phyloP scores from a whole-genome alignment of 2,113 vertebrate species.

The Spheniscus mendiculus region DNA sequence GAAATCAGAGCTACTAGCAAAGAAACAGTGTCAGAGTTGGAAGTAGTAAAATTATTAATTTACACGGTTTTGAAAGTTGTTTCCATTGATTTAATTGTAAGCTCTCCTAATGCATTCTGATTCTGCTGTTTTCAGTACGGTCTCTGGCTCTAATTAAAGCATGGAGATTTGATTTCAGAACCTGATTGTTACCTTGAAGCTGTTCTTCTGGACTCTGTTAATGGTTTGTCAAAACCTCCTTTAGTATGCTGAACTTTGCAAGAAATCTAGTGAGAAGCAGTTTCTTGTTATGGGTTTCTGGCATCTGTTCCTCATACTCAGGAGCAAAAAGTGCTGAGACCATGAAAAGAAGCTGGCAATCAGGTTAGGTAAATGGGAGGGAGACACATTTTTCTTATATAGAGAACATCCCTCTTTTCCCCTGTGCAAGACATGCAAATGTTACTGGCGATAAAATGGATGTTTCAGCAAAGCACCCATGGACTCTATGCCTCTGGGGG shows the following conservation, averaged over 20 bases:
- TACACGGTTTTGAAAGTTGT: neutral
- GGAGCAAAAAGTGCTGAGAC: slow-evolving; percentile 16
- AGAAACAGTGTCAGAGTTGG: neutral
- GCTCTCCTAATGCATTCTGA: neutral
- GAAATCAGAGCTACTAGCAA: neutral
- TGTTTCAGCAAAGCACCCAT: neutral
- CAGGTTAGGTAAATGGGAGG: neutral
- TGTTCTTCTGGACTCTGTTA: slow-evolving; percentile 29
- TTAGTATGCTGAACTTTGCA: neutral
- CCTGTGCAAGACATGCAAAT: neutral
- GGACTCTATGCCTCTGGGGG: neutral
- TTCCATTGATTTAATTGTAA: neutral
- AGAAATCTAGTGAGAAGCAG: neutral
- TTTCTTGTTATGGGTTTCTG: slow-evolving; percentile 21
- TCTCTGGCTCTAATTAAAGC: slow-evolving; percentile 8
- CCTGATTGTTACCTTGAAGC: slow-evolving; percentile 1
- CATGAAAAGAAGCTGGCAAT: slow-evolving; percentile 22
- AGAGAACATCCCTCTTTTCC: neutral
- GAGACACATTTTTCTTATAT: neutral
- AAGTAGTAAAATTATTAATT: neutral
- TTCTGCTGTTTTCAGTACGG: neutral
- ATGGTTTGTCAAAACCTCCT: slow-evolving; percentile 4
- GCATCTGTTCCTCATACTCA: slow-evolving; percentile 26
- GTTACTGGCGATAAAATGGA: neutral
- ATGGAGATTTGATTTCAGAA: neutral